Evolutionary conservation across 2,888 invertebrate species (phyloP), one percentile per base, ranked within the genome.

Genomic region (Ennomos fuscantarius): DNA sequence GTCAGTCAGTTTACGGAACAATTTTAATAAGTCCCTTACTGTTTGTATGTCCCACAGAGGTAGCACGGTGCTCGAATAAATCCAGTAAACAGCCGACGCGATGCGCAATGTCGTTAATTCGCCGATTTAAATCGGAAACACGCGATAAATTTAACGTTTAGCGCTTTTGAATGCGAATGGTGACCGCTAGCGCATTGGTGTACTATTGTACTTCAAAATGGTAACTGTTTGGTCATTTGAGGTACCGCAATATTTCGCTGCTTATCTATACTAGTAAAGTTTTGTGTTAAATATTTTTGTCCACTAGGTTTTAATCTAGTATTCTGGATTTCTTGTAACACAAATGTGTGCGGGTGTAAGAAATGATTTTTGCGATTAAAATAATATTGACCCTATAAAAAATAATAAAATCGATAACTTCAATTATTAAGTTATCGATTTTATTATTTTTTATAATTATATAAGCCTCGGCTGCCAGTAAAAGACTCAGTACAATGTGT

Each of bases 71-170:
- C 61, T 57, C 56, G 77, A 82, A 86, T 86, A 85, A 86, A 85
- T 84, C 77, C 80, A 73, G 70, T 72, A 80, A 84, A 84, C 76
- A 82, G 76, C 72, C 74, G 73, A 72, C 74, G 72, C 69, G 52
- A 39, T 50, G 62, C 70, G 78, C 83, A 76, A 79, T 79, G 84
- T 82, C 86, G 89, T 89, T 89, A 88, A 89, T 89, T 86, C 82
- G 85, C 73, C 86, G 87, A 87, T 89, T 89, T 85, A 84, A 88
- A 89, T 89, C 87, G 87, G 86, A 86, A 87, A 86, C 87, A 84
- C 80, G 87, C 87, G 82, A 89, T 89, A 87, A 87, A 89, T 89
- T 87, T 73, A 69, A 75, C 84, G 78, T 82, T 87, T 86, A 84
- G 78, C 82, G 84, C 81, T 84, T 86, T 83, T 84, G 81, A 79